Evolutionary conservation across 2,797 vertebrate genomes (phyloP).

Genomic region (Sitta carolinensis): DNA sequence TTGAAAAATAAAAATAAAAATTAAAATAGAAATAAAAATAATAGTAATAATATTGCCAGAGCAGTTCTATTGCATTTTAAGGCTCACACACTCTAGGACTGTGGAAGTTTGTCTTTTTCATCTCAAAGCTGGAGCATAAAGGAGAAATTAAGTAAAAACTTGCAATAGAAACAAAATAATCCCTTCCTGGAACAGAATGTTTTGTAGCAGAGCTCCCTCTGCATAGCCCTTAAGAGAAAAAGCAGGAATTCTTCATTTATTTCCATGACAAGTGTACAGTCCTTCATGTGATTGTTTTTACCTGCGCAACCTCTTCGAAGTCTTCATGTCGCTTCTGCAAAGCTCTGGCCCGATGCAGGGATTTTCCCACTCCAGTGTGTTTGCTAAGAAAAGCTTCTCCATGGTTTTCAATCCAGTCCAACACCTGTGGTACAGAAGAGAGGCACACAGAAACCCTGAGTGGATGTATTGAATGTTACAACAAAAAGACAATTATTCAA

Average conservation of each 20-base stretch:
- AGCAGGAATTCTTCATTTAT: neutral
- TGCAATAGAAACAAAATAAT: neutral
- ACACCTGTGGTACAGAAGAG: slow-evolving; percentile 77
- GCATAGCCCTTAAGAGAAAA: neutral
- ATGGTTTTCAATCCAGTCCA: slow-evolving; percentile 98
- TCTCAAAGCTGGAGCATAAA: neutral
- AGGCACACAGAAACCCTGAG: neutral
- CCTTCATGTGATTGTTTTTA: slow-evolving; percentile 37
- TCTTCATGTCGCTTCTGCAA: slow-evolving; percentile 96
- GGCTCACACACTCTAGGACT: neutral
- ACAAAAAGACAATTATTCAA: neutral
- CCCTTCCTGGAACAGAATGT: neutral
- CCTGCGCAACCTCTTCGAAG: slow-evolving; percentile 98
- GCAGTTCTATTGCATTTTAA: neutral
- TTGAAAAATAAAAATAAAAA: neutral
- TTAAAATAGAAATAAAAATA: neutral
- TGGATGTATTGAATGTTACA: neutral
- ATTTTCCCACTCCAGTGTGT: slow-evolving; percentile 95
- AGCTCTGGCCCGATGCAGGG: slow-evolving; percentile 92
- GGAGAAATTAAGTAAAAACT: neutral
- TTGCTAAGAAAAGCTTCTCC: slow-evolving; percentile 97
- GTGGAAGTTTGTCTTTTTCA: neutral
- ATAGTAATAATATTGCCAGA: neutral
- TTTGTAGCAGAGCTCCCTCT: neutral
- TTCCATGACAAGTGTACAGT: neutral